Conservation (phyloP, 2,797 vertebrate genomes). For the Megaceryle alcyon region DNA sequence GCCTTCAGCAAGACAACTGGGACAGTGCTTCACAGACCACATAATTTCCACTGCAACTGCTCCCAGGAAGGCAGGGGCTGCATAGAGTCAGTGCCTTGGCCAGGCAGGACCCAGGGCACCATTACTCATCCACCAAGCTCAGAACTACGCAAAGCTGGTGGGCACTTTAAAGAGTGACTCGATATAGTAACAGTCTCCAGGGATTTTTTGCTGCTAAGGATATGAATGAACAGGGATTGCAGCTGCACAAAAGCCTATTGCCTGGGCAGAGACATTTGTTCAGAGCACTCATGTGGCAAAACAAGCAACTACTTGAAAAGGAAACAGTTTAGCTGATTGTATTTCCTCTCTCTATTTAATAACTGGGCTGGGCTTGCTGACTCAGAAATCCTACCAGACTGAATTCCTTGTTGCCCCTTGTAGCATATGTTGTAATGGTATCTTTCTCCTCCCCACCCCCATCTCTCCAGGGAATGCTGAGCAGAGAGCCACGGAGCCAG, state of each 20-base stretch:
- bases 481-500: not conserved
- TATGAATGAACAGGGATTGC: not conserved
- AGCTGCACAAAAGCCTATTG: not conserved
- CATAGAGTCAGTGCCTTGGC: not conserved
- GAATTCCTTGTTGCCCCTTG: not conserved
- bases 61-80: not conserved
- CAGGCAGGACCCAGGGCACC: not conserved
- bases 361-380: not conserved
- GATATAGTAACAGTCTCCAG: not conserved
- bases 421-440: not conserved
- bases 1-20: not conserved
- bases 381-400: not conserved
- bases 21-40: not conserved
- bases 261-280: slow-evolving; percentile 5
- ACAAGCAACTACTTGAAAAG: slow-evolving; percentile 32
- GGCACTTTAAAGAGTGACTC: not conserved
- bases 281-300: not conserved
- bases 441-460: not conserved
- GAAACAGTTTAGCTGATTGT: slow-evolving; percentile 9
- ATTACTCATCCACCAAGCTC: not conserved
- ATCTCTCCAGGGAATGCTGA: not conserved
- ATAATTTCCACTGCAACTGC: not conserved
- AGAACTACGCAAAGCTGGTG: not conserved
- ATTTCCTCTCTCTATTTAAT: not conserved
- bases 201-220: not conserved